phyloP scores from a whole-genome alignment of 2,113 vertebrate genomes.

The Perccottus glenii region DNA sequence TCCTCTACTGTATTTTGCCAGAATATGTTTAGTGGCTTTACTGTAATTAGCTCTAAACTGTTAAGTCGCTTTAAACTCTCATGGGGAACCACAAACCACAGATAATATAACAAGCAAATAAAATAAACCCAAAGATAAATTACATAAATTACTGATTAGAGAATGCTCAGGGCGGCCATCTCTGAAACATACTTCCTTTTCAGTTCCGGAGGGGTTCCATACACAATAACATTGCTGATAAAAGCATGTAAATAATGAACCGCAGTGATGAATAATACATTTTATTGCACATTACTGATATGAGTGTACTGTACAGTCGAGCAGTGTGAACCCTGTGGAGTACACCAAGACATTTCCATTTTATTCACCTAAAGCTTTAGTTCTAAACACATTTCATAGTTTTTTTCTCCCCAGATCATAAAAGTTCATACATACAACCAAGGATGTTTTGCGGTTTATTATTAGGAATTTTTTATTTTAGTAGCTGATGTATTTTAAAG shows the following conservation, averaged over 20 bases:
- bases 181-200: constrained; percentile 5
- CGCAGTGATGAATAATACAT: constrained; percentile 23
- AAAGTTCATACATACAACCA: too few relatives aligned
- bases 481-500: too few relatives aligned
- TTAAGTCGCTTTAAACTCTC: constrained; percentile 23
- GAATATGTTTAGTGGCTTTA: background rate
- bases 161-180: constrained; percentile 17
- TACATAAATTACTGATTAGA: constrained; percentile 38
- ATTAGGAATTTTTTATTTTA: too few relatives aligned
- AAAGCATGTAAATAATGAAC: constrained; percentile 38
- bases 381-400: too few relatives aligned
- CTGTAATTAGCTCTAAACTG: constrained; percentile 14
- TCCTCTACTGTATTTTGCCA: background rate
- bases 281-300: constrained; percentile 9
- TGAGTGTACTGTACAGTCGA: background rate
- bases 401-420: too few relatives aligned
- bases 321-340: background rate
- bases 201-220: constrained; percentile 14
- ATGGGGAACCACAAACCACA: constrained; percentile 18
- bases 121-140: constrained; percentile 12
- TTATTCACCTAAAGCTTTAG: too few relatives aligned
- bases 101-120: background rate
- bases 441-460: too few relatives aligned
- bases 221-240: constrained; percentile 14
- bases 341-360: constrained; percentile 20